Conservation (phyloP, 2,113 vertebrate species). For the Odocoileus virginianus region DNA sequence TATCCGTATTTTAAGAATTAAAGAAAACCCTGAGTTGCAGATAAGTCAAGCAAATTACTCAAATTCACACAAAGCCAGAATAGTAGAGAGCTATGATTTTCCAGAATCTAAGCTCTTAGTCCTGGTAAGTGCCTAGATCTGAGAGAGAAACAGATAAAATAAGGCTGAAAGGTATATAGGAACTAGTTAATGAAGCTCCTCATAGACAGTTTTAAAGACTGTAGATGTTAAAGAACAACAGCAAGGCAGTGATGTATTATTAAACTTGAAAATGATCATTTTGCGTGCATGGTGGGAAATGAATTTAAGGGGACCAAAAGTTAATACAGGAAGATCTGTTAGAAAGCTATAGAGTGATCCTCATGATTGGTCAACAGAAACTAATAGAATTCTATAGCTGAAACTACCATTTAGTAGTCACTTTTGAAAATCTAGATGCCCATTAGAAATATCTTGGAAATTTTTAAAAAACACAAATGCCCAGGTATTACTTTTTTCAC, state of each 20-base stretch:
- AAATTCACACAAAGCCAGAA: conserved; percentile 5
- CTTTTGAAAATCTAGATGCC: neutral
- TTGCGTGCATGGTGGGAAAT: neutral
- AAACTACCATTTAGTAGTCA: neutral
- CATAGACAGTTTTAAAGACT: conserved; percentile 16
- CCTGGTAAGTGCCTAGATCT: neutral
- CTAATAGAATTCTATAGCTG: neutral
- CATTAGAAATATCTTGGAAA: neutral
- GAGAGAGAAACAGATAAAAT: conserved; percentile 36
- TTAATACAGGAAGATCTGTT: neutral
- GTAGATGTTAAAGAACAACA: neutral
- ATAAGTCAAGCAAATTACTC: conserved; percentile 31
- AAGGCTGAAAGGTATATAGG: neutral
- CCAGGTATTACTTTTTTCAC: neutral
- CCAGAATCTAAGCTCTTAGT: conserved; percentile 6
- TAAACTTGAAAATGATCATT: neutral
- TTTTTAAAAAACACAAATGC: neutral
- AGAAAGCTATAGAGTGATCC: neutral
- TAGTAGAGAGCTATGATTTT: neutral
- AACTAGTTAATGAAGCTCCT: neutral
- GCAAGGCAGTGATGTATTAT: neutral
- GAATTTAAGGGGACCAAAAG: conserved; percentile 21
- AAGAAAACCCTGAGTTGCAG: conserved; percentile 50
- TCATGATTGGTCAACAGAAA: neutral
- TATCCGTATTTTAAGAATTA: conserved; percentile 30